Evolutionary conservation across 1,140 invertebrate species (phyloP).

Genomic region (Littorina saxatilis): DNA sequence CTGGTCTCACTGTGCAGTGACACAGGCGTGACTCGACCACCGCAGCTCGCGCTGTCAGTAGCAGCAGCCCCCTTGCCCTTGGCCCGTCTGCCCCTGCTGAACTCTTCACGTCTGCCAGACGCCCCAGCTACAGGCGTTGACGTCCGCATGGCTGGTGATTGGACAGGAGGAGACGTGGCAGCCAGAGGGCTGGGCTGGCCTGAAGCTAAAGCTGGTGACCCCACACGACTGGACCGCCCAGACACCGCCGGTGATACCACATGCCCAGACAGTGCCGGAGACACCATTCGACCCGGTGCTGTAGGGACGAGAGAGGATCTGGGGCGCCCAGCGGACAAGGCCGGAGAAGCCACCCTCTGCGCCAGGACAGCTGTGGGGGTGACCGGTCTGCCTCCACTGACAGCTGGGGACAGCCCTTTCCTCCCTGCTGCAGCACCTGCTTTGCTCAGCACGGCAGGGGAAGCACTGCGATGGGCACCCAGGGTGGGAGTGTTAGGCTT

Average conservation of each 20-base stretch:
- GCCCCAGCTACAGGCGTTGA: background rate
- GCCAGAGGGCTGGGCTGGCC: background rate
- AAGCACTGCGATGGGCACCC: background rate
- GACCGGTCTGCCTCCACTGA: background rate
- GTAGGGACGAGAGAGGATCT: background rate
- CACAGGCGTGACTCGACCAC: conserved; percentile 11
- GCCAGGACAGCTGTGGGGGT: background rate
- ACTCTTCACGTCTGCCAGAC: conserved; percentile 18
- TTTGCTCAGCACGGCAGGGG: background rate
- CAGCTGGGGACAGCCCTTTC: background rate
- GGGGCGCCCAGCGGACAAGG: background rate
- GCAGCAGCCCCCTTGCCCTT: background rate
- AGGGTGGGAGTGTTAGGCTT: conserved; percentile 24
- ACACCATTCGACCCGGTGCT: background rate
- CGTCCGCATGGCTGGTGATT: background rate
- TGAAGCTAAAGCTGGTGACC: conserved; percentile 34
- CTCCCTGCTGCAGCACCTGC: background rate
- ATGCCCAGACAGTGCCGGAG: background rate
- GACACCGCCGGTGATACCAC: background rate
- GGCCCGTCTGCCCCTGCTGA: background rate
- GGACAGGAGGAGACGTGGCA: background rate
- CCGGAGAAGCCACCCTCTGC: conserved; percentile 29
- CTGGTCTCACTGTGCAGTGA: conserved; percentile 39
- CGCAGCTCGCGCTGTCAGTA: conserved; percentile 1
- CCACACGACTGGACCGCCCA: background rate